Evolutionary conservation across 2,113 vertebrate genomes (phyloP).

Genomic region (Menura novaehollandiae): DNA sequence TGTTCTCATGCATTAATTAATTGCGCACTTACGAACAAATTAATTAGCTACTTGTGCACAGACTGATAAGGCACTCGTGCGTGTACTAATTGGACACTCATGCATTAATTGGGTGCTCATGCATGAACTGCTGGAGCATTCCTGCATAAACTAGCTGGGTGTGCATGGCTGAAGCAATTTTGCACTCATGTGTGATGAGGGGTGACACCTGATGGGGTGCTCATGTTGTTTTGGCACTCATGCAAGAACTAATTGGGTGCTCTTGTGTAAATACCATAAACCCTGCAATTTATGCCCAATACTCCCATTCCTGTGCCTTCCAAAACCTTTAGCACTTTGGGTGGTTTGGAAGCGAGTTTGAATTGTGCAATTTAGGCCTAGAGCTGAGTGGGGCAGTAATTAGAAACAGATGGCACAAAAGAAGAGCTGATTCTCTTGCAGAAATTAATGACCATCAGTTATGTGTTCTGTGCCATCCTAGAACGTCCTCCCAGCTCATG

Average conservation of each 20-base stretch:
- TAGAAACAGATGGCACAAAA: conserved; percentile 18
- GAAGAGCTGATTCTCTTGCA: neutral
- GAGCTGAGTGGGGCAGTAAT: conserved; percentile 10
- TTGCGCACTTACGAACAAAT: neutral
- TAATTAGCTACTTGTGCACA: neutral
- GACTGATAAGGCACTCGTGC: neutral
- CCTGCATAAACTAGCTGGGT: neutral
- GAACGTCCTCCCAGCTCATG: neutral
- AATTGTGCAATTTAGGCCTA: conserved; percentile 15
- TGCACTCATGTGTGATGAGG: neutral
- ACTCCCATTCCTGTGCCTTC: neutral
- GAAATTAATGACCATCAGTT: neutral
- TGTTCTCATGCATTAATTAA: neutral
- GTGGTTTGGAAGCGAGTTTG: conserved; percentile 8
- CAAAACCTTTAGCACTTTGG: conserved; percentile 35
- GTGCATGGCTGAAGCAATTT: neutral
- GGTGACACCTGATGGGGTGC: neutral
- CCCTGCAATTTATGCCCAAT: neutral
- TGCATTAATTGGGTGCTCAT: neutral
- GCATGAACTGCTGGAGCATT: neutral
- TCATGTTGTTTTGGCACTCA: neutral
- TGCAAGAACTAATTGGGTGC: neutral
- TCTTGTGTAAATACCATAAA: neutral
- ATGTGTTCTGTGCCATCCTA: neutral
- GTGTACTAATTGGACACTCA: neutral